Conservation (phyloP, 2,888 invertebrate genomes). For the Pelosia muscerda region DNA sequence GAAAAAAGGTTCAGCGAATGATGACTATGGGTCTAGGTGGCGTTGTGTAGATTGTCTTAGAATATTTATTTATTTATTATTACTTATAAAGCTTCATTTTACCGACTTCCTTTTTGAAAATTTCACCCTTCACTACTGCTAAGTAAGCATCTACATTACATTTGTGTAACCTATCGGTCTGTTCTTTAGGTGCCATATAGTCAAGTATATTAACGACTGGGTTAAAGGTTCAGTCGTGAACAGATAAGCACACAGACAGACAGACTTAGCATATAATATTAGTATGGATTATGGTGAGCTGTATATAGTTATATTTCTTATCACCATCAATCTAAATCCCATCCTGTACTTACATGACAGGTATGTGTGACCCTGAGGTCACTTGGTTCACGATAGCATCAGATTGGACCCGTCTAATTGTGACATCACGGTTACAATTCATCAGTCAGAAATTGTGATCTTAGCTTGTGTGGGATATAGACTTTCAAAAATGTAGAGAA, state of each 20-base stretch:
- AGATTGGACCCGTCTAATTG: slow-evolving; percentile 71
- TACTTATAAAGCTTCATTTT: too few relatives aligned
- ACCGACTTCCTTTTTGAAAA: too few relatives aligned
- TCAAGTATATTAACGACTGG: background rate
- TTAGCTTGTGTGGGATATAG: slow-evolving; percentile 56
- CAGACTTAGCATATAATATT: background rate
- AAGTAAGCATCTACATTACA: too few relatives aligned
- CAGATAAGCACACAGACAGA: slow-evolving; percentile 1
- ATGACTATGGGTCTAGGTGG: too few relatives aligned
- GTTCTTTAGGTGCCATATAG: slow-evolving; percentile 1
- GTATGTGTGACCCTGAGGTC: slow-evolving; percentile 43
- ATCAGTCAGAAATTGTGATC: slow-evolving; percentile 72
- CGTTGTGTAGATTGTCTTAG: too few relatives aligned
- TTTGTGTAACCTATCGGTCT: background rate
- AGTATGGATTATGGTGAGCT: background rate
- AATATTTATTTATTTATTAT: too few relatives aligned
- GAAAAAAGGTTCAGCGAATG: too few relatives aligned
- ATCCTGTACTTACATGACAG: slow-evolving; percentile 47
- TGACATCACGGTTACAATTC: slow-evolving; percentile 82
- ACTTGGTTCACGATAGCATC: slow-evolving; percentile 64
- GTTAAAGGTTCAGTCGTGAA: slow-evolving; percentile 5
- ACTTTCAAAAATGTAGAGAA: slow-evolving; percentile 37
- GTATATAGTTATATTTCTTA: slow-evolving; percentile 18
- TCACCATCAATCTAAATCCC: slow-evolving; percentile 44
- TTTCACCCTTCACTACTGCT: too few relatives aligned